Base-by-base conservation (phyloP, 2,888 invertebrate genomes). In the Acanthoscelides obtectus region DNA sequence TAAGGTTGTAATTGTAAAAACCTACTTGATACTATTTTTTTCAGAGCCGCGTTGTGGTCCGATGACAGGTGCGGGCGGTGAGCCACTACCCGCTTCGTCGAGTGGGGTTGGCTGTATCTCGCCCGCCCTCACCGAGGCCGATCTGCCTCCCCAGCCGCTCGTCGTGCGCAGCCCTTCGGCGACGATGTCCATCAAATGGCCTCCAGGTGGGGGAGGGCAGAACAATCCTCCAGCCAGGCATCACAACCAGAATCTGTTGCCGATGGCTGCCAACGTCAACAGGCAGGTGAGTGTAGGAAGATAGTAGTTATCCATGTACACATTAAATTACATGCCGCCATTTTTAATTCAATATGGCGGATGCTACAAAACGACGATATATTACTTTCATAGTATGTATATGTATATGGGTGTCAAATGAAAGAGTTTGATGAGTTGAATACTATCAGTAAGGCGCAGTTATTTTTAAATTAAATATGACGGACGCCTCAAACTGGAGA, bases 11-110 rank as follows among this genome's bases (percentile, higher is more conserved):
- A n/a, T n/a, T n/a, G n/a, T n/a, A n/a, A n/a, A n/a, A n/a, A n/a
- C n/a, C n/a, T n/a, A n/a, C n/a, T n/a, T n/a, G n/a, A n/a, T n/a
- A n/a, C n/a, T n/a, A n/a, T n/a, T 63, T 17, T 74, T 79, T 79
- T 64, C 89, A 92, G 92, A 92, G 86, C 88, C 86, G 77, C 86
- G 91, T 88, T 92, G 92, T 87, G 92, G 92, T 82, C 92, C 92
- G 81, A 89, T 91, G 83, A 87, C 91, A 80, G 88, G 88, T 79
- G 86, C 86, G 74, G 83, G 82, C 66, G 83, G 82, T 72, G 83
- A 85, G 75, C 81, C 83, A 73, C 77, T 82, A 72, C 82, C 82
- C 71, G 82, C 84, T 83, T 85, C 86, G 81, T 88, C 90, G 81
- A 66, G 6, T 22, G 45, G 45, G 45, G 45, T 6, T 12, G 45